Conservation (phyloP, 2,113 vertebrate genomes). For the Muscicapa adusta region DNA sequence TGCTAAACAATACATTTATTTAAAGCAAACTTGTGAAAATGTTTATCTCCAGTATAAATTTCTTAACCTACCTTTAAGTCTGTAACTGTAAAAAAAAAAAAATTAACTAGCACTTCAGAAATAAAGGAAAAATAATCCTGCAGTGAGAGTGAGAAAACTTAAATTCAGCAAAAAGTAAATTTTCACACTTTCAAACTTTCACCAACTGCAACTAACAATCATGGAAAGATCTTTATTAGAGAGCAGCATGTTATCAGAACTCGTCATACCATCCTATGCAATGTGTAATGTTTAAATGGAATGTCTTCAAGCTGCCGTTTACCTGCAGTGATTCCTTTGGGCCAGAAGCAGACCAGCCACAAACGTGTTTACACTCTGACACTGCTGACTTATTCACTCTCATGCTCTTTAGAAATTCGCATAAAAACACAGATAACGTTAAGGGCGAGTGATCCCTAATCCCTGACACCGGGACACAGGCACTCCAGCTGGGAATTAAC, state of each 20-base stretch:
- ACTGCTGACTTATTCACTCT: background rate
- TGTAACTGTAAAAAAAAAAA: background rate
- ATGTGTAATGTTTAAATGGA: background rate
- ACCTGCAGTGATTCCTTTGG: background rate
- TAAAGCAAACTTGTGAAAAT: background rate
- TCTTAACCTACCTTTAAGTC: background rate
- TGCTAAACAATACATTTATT: background rate
- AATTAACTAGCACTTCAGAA: background rate
- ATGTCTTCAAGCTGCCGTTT: background rate
- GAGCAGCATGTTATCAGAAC: background rate
- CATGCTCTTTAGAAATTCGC: background rate
- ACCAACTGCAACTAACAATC: background rate
- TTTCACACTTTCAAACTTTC: background rate
- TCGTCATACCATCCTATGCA: fast-evolving
- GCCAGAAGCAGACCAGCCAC: background rate
- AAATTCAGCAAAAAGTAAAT: background rate
- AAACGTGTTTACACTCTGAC: background rate
- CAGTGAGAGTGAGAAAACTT: background rate
- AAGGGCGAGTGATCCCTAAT: background rate
- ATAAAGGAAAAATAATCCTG: background rate
- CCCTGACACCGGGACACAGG: background rate
- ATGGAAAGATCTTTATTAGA: background rate
- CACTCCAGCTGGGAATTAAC: background rate
- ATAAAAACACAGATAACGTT: background rate
- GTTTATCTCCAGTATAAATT: background rate